Evolutionary conservation across 2,797 vertebrate genomes (phyloP), one percentile per base, ranked within the genome.

Genomic region (Valencia hispanica): DNA sequence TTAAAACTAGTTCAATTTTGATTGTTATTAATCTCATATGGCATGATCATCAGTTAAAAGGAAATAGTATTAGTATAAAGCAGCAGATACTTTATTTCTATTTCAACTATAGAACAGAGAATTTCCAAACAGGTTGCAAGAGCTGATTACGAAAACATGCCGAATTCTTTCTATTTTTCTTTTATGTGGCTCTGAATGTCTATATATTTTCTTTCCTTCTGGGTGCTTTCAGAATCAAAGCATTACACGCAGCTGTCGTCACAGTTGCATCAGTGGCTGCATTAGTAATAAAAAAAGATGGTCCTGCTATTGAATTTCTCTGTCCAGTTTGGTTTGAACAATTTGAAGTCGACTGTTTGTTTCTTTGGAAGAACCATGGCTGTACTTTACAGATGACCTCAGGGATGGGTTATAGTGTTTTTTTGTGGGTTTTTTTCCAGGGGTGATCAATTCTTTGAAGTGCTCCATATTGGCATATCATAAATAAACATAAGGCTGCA

Each of bases 361-460:
- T 70, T 45, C 55, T 81, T 74, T 57, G n/a, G 36, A 69, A 72
- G 68, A 85, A 61, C 74, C 34, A 22, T 81, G 81, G 77, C 39
- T 50, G 55, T 84, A 66, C 74, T 75, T 85, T 72, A 53, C 22
- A 75, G 78, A 79, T 72, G 55, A 85, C 85, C 80, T 84, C 65
- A 0, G 86, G 86, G 80, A 53, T 27, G 27, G 17, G 15, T 69
- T 34, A 25, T 30, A 41, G 11, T 68, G 32, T 77, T 78, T 70
- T 65, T 32, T 39, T 74, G n/a, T n/a, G n/a, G n/a, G n/a, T n/a
- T 73, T 48, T 77, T 78, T 72, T 65, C 20, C 30, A 68, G 50
- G 68, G 73, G 78, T 78, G 82, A 88, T 91, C 89, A 75, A 71
- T 81, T 83, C 92, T 93, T 94, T 93, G 92, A 94, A 92, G 92